A percentile compares a stretch with the other conserved stretches of the same genome.
Conservation (phyloP, 2,888 invertebrate genomes). For the Tachina grossa region DNA sequence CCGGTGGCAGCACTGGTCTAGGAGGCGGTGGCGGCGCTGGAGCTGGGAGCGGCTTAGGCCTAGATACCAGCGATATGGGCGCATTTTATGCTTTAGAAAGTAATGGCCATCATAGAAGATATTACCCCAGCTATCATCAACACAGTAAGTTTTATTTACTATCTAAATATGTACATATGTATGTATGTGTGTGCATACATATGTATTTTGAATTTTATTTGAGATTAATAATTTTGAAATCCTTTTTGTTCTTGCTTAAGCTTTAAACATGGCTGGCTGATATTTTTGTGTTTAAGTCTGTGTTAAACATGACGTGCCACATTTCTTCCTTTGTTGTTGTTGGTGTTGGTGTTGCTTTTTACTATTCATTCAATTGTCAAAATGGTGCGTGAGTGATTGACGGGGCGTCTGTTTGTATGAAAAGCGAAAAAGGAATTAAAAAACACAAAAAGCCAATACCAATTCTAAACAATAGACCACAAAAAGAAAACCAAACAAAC, state of each 20-base stretch:
- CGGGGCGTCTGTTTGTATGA: slow-evolving; percentile 62
- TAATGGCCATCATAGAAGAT: slow-evolving; percentile 82
- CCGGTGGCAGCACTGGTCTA: slow-evolving; percentile 78
- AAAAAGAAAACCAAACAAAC: slow-evolving; percentile 51
- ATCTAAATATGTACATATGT: not conserved
- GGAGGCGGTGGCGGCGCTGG: slow-evolving; percentile 77
- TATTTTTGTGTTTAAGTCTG: slow-evolving; percentile 39
- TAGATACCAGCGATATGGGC: slow-evolving; percentile 83
- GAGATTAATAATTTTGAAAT: not conserved
- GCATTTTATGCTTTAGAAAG: slow-evolving; percentile 83
- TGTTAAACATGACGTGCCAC: slow-evolving; percentile 58
- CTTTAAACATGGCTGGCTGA: slow-evolving; percentile 34
- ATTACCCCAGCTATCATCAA: slow-evolving; percentile 83
- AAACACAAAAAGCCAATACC: slow-evolving; percentile 48
- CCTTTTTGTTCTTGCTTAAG: slow-evolving; percentile 8
- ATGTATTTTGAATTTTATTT: too few species aligned
- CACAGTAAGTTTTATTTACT: slow-evolving; percentile 79
- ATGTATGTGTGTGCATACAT: too few species aligned
- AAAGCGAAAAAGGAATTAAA: slow-evolving; percentile 27
- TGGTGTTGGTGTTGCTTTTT: not conserved
- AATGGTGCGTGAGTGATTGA: slow-evolving; percentile 72
- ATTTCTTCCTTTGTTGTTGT: slow-evolving; percentile 8
- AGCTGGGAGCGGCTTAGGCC: slow-evolving; percentile 77
- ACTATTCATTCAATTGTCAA: slow-evolving; percentile 71
- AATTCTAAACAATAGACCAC: slow-evolving; percentile 59